Base-by-base conservation (phyloP, 2,888 invertebrate genomes). In the Zaprionus bogoriensis region DNA sequence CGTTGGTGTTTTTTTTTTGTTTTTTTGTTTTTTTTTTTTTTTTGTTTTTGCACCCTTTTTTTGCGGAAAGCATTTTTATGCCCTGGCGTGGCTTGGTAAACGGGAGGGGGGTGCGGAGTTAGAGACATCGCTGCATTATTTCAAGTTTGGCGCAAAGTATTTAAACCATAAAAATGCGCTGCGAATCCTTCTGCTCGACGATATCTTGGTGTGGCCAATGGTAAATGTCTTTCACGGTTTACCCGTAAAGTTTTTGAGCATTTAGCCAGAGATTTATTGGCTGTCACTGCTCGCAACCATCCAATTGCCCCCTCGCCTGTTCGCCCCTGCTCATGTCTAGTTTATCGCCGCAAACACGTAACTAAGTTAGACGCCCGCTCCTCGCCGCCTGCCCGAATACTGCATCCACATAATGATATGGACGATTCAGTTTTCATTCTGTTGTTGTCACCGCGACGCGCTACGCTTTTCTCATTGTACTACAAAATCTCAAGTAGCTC, bases 221-320 rank as follows among this genome's bases (percentile, higher is more conserved):
- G 59, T 38, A 69, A 74, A 69, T 61, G 61, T 77, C 70, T 77
- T 63, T 77, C 69, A 74, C 74, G 64, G 70, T 55, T 64, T 74
- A 70, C 58, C 64, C 67, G 59, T 76, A 77, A 76, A 76, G 64
- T 76, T 77, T 74, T 61, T 66, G 30, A 76, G 74, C 75, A 76
- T 76, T 76, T 76, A 76, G 78, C 67, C 42, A 41, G 67, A 77
- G 75, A 76, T 76, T 76, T 76, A 76, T 77, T 76, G 77, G 75
- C 75, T 69, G 74, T 75, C 74, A 70, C 77, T 74, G 75, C 55
- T 51, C 60, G 41, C 65, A 22, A 14, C 14, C 27, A n/a, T n/a
- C n/a, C n/a, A n/a, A n/a, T n/a, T n/a, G n/a, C 23, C 12, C n/a
- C 14, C 14, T 4, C 10, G n/a, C n/a, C 0, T 0, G 0, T n/a